Evolutionary conservation across 2,888 invertebrate genomes (phyloP).

Genomic region (Drosophila rubida): DNA sequence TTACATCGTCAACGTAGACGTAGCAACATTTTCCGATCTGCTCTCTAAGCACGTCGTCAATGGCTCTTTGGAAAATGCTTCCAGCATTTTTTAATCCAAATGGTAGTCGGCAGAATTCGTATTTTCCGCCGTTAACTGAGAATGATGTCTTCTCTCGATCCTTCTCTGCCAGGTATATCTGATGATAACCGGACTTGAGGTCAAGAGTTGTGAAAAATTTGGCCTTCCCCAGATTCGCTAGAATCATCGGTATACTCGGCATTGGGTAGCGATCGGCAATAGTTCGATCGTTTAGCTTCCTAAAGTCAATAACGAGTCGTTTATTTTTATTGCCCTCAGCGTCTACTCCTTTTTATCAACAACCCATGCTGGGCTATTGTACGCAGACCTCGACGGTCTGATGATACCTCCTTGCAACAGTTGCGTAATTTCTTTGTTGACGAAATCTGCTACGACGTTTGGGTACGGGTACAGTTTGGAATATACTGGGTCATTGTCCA

Average conservation of each 20-base stretch:
- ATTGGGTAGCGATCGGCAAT: not conserved
- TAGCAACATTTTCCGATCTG: not conserved
- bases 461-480: no score
- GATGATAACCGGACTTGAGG: not conserved
- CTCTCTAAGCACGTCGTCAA: not conserved
- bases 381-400: no score
- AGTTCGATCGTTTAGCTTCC: not conserved
- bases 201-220: not conserved
- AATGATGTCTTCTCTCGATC: not conserved
- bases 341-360: not conserved
- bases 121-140: not conserved
- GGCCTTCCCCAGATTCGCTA: not conserved
- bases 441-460: not conserved
- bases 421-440: not conserved
- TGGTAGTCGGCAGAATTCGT: not conserved
- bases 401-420: not conserved
- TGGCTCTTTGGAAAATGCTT: not conserved
- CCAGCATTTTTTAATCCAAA: not conserved
- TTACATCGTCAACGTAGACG: not conserved
- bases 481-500: not conserved
- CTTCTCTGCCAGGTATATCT: not conserved
- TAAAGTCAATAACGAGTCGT: not conserved
- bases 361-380: not conserved
- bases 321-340: not conserved
- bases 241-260: not conserved